Evolutionary conservation across 2,113 vertebrate species (phyloP), one percentile per base, ranked within the genome.

Genomic region (Mus musculus): DNA sequence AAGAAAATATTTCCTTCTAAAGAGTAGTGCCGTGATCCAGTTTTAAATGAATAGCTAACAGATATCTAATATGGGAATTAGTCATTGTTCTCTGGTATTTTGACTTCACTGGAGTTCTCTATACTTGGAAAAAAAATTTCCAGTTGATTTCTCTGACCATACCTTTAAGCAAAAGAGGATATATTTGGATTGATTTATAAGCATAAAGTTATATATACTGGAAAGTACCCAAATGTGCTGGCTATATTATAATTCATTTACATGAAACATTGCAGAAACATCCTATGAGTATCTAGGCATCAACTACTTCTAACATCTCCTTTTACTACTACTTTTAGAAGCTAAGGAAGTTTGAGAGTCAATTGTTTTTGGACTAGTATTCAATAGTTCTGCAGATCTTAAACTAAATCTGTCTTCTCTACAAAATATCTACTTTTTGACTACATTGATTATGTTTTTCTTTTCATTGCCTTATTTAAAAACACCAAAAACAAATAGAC

Each of bases 1-100:
- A 76, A 93, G 71, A 97, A 90, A 69, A 30, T 82, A 76, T 1
- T 61, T 90, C 63, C 17, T 65, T 63, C 28, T 97, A 80, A 94
- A 97, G 97, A 96, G 22, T 28, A 30, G 0, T 33, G 52, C 59
- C 14, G 20, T 75, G 33, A 59, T 5, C 59, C 24, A 22, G 7
- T 88, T 61, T 36, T 42, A 67, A 95, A 88, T 3, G 3, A 42
- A 39, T 93, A 77, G 28, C 19, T 82, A 73, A 16, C 7, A 85
- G 19, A 89, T 76, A 61, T 17, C 52, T 82, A 95, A 65, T 89
- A 76, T 54, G 30, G 39, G 0, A 84, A 80, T 71, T 63, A 42
- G 73, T 93, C 30, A 54, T 61, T 67, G 26, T 69, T 67, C n/a
- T 82, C 30, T 54, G 9, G 20, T 59, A 1, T 36, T 2, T 88